phyloP scores from a whole-genome alignment of 1,140 invertebrate species.

The Capitella teleta region DNA sequence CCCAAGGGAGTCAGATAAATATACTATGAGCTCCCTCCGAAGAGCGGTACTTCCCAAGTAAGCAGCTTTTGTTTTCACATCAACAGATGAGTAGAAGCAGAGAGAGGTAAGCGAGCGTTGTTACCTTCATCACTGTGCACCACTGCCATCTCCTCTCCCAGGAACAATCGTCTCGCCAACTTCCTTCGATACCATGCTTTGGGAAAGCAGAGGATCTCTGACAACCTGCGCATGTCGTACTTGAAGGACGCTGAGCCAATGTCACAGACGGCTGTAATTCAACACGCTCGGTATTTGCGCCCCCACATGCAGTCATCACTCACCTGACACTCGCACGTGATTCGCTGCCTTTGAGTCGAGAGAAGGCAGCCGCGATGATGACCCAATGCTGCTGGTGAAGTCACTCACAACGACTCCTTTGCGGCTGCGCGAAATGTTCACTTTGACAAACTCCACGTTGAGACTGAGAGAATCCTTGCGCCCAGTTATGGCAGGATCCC shows the following conservation, averaged over 20 bases:
- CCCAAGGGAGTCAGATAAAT: no score
- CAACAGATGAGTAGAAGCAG: no score
- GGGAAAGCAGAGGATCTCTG: constrained; percentile 93
- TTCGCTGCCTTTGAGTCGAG: constrained; percentile 16
- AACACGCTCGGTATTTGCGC: background rate
- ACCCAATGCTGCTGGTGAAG: background rate
- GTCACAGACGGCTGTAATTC: constrained; percentile 68
- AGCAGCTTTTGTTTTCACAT: no score
- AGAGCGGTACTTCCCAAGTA: no score
- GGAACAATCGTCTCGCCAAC: constrained; percentile 80
- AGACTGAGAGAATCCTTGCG: constrained; percentile 89
- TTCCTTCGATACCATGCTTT: constrained; percentile 80
- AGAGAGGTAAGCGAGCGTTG: no score
- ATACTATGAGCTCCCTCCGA: no score
- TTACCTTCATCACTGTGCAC: no score
- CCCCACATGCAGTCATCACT: constrained; percentile 27
- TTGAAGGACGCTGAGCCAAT: constrained; percentile 97
- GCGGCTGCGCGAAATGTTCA: constrained; percentile 39
- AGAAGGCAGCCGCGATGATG: background rate
- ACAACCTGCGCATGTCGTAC: constrained; percentile 94
- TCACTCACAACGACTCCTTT: constrained; percentile 21
- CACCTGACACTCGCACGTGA: constrained; percentile 73
- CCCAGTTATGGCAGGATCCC: no score
- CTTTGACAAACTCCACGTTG: constrained; percentile 94
- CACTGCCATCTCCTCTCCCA: constrained; percentile 59